Conservation (phyloP, 2,797 vertebrate species). For the Microctenopoma stevenorrisi region DNA sequence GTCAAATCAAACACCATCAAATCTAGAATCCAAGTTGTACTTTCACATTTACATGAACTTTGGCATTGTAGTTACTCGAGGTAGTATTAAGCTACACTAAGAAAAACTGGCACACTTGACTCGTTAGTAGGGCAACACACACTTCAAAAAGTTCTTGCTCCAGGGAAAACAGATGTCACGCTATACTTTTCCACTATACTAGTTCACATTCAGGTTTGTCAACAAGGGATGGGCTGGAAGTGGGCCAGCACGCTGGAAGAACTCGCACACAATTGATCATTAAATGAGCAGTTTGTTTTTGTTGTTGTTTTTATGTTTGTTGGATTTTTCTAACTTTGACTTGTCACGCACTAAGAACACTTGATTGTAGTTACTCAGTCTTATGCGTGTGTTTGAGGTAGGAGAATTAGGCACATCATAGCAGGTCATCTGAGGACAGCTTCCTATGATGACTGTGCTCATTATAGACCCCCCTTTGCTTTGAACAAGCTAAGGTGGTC, state of each 20-base stretch:
- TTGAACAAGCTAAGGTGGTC: slow-evolving; percentile 52
- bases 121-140: slow-evolving; percentile 8
- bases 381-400: slow-evolving; percentile 2
- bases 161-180: slow-evolving; percentile 39
- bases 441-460: slow-evolving; percentile 49
- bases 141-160: slow-evolving; percentile 22
- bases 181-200: slow-evolving; percentile 4
- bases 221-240: slow-evolving; percentile 22
- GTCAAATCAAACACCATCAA: slow-evolving; percentile 46
- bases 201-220: slow-evolving; percentile 17
- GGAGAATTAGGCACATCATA: slow-evolving; percentile 29
- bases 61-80: slow-evolving; percentile 18
- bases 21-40: slow-evolving; percentile 22
- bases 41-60: slow-evolving; percentile 35
- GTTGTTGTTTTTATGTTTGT: background rate
- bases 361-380: background rate
- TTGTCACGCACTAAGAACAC: background rate
- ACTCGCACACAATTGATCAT: slow-evolving; percentile 1
- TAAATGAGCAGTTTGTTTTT: slow-evolving; percentile 4
- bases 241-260: slow-evolving; percentile 9
- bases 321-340: slow-evolving; percentile 12
- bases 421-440: slow-evolving; percentile 53
- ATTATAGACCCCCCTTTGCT: slow-evolving; percentile 52
- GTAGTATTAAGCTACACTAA: background rate
- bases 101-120: slow-evolving; percentile 15